Evolutionary conservation across 1,140 invertebrate species (phyloP).

Genomic region (Drosophila tsacasi): DNA sequence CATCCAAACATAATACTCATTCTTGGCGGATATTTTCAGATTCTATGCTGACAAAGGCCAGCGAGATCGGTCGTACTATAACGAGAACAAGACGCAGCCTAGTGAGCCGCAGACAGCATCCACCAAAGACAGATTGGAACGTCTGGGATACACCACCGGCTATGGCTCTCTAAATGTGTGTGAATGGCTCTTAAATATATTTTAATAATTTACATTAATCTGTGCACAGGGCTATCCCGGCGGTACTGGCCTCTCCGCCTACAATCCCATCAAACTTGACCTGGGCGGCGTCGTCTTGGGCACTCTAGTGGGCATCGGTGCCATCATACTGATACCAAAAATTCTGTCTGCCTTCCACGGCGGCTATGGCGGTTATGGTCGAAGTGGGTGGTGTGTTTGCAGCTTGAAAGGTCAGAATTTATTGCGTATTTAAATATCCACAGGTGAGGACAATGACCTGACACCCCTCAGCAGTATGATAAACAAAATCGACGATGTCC

Average conservation of each 20-base stretch:
- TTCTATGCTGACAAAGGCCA: conserved; percentile 64
- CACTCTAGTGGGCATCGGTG: conserved; percentile 91
- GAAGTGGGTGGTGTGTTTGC: conserved; percentile 87
- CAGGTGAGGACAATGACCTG: conserved; percentile 88
- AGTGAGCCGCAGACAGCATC: conserved; percentile 58
- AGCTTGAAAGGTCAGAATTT: not conserved
- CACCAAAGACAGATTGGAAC: conserved; percentile 78
- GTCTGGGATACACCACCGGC: conserved; percentile 80
- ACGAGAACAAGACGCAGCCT: conserved; percentile 72
- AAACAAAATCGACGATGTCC: conserved; percentile 89
- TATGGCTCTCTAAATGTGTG: conserved; percentile 79
- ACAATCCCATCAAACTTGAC: conserved; percentile 91
- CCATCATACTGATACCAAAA: conserved; percentile 92
- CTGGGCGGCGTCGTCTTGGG: conserved; percentile 92
- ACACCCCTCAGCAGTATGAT: conserved; percentile 88
- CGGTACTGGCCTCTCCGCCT: conserved; percentile 86
- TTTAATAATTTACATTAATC: not conserved
- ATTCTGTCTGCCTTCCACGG: conserved; percentile 90
- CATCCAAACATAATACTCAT: not conserved
- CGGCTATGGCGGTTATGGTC: conserved; percentile 89
- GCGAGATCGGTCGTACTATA: conserved; percentile 67
- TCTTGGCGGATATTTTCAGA: conserved; percentile 26
- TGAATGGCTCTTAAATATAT: not conserved
- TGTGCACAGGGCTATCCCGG: conserved; percentile 69
- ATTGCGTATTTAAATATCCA: not conserved